phyloP scores from a whole-genome alignment of 2,113 vertebrate species.

The Phalacrocorax carbo region DNA sequence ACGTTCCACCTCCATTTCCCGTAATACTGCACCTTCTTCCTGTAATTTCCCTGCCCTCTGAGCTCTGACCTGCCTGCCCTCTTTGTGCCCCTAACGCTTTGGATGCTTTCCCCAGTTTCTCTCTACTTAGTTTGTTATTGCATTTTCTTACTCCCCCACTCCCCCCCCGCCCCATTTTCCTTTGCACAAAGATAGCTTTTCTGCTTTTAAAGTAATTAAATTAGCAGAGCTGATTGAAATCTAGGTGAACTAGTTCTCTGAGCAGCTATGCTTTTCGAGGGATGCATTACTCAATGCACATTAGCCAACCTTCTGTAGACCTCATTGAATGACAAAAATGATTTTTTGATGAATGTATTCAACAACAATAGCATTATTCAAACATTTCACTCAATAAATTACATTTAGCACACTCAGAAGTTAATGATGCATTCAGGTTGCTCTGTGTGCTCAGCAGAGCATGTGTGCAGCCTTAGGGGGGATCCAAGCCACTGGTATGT shows the following conservation, averaged over 20 bases:
- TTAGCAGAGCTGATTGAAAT: slow-evolving; percentile 5
- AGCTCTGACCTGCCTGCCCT: not conserved
- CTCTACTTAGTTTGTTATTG: not conserved
- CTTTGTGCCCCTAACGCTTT: not conserved
- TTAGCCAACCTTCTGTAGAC: not conserved
- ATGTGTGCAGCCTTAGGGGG: not conserved
- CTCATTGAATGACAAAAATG: not conserved
- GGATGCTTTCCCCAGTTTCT: not conserved
- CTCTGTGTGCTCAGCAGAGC: not conserved
- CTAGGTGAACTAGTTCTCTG: not conserved
- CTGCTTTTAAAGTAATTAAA: slow-evolving; percentile 16
- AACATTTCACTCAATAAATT: not conserved
- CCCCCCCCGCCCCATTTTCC: not conserved
- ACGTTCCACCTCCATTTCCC: not conserved
- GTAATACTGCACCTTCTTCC: not conserved
- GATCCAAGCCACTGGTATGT: not conserved
- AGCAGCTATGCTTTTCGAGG: not conserved
- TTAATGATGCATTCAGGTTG: not conserved
- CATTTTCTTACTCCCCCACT: not conserved
- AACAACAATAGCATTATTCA: not conserved
- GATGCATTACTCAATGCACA: not conserved
- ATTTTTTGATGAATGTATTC: slow-evolving; percentile 9
- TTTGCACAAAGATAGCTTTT: not conserved
- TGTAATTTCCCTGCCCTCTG: not conserved
- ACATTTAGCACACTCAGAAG: not conserved